These are phyloP conservation scores for Anthophora plumipes DNA, from an alignment of 2,888 invertebrate genomes.

Conservation along the genomic window DNA sequence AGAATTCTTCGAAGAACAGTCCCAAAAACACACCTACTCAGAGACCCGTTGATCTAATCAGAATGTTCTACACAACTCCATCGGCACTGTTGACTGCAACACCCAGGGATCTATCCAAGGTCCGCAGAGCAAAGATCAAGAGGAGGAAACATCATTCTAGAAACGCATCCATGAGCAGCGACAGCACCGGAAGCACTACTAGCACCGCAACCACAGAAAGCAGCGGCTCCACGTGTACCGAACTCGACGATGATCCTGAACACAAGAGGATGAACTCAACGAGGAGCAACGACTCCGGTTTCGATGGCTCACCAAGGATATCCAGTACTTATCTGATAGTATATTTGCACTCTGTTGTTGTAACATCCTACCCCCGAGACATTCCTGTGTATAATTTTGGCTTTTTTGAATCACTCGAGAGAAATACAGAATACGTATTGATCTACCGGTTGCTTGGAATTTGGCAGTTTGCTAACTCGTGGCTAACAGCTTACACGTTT, in stretches of 20 bases:
- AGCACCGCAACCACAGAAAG: slow-evolving; percentile 78
- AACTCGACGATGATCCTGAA: slow-evolving; percentile 85
- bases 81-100: slow-evolving; percentile 81
- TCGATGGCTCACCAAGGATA: slow-evolving; percentile 86
- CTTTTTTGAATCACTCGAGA: neutral
- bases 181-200: slow-evolving; percentile 81
- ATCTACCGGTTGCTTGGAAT: neutral
- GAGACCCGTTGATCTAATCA: slow-evolving; percentile 80
- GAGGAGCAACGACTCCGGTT: slow-evolving; percentile 94
- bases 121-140: slow-evolving; percentile 81
- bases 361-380: neutral
- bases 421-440: neutral
- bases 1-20: slow-evolving; percentile 64
- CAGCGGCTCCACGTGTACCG: slow-evolving; percentile 82
- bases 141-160: slow-evolving; percentile 79
- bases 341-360: slow-evolving; percentile 34
- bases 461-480: neutral
- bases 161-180: slow-evolving; percentile 79
- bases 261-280: slow-evolving; percentile 88
- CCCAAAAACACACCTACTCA: slow-evolving; percentile 77
- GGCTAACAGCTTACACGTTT: neutral
- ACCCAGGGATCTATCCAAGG: slow-evolving; percentile 81
- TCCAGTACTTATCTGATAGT: slow-evolving; percentile 79
- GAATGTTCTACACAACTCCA: slow-evolving; percentile 83
- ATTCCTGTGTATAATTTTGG: neutral